Base-by-base conservation (phyloP, 1,140 invertebrate genomes). In the Catajapyx aquilonaris region DNA sequence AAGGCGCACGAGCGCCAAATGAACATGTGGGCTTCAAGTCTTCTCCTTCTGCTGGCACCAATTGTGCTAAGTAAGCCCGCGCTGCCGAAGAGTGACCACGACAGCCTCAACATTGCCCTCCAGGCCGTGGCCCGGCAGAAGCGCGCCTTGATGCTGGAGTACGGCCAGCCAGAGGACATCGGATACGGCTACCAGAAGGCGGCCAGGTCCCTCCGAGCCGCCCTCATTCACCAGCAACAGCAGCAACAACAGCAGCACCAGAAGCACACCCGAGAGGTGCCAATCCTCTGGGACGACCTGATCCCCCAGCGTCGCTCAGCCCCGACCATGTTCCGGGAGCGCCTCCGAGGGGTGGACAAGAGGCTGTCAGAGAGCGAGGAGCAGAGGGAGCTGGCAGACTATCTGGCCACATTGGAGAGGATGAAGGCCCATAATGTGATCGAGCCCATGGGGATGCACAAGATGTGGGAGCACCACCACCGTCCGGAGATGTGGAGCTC, bases 101-200 rank as follows among this genome's bases (percentile, higher is more conserved):
- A n/a, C n/a, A n/a, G n/a, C n/a, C n/a, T n/a, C n/a, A n/a, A n/a
- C n/a, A n/a, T n/a, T n/a, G n/a, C n/a, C n/a, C n/a, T n/a, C n/a
- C n/a, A n/a, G n/a, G n/a, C n/a, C n/a, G n/a, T n/a, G n/a, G n/a
- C n/a, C n/a, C n/a, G n/a, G n/a, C n/a, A n/a, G n/a, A n/a, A n/a
- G n/a, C n/a, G n/a, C n/a, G n/a, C n/a, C n/a, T n/a, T n/a, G n/a
- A n/a, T n/a, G n/a, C 11, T 37, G 40, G 41, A 25, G n/a, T 37
- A 35, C 5, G 41, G 41, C 4, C 41, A 43, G 25, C 41, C 41
- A 1, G 41, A 43, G 20, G 32, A 43, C 25, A 43, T 43, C 28
- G 41, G 41, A n/a, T 43, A 43, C 25, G 41, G 41, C 18, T 43
- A 35, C 41, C 41, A 43, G 30, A 41, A 40, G 20, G 20, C 37